Evolutionary conservation across 1,140 invertebrate species (phyloP), one percentile per base, ranked within the genome.

Genomic region (Doryteuthis pealeii): DNA sequence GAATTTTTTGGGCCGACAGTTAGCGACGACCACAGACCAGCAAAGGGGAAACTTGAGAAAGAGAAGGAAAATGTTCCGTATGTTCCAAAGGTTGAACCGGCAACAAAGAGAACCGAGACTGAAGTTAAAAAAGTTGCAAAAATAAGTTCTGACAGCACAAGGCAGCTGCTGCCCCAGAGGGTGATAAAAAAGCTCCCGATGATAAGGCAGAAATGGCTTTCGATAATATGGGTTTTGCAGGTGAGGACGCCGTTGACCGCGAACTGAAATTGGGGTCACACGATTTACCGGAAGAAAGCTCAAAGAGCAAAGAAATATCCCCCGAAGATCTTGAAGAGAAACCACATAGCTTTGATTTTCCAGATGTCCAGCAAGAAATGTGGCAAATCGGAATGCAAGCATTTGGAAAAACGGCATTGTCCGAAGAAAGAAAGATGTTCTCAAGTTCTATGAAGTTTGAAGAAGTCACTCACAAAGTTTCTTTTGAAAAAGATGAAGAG

Each of bases 141-240:
- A 30, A 22, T 12, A 71, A 22, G 15, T 45, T 22, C 35, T 62
- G 18, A 40, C 10, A 45, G 70, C 15, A 74, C 6, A 68, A 43
- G 2, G 68, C 73, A 30, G 71, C 76, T 45, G 30, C 26, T 35
- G 77, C 72, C 32, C 18, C 54, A 8, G 18, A 22, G 26, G 18
- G 26, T 62, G 54, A 62, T 28, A 6, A 62, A 6, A 62, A 62
- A 22, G 40, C 69, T 54, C 40, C 43, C 32, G 65, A 35, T 18
- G 70, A 76, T 69, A 72, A 43, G 28, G 10, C 70, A 15, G 74
- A 74, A 76, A 76, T 78, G 71, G 85, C 87, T 62, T 90, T 88
- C 86, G 89, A 90, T 74, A 90, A 90, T 79, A 87, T 87, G 73
- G 88, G 84, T 12, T 90, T 90, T 82, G 84, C 82, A 40, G 89